Evolutionary conservation across 1,140 invertebrate genomes (phyloP).

Genomic region (Caenorhabditis latens): DNA sequence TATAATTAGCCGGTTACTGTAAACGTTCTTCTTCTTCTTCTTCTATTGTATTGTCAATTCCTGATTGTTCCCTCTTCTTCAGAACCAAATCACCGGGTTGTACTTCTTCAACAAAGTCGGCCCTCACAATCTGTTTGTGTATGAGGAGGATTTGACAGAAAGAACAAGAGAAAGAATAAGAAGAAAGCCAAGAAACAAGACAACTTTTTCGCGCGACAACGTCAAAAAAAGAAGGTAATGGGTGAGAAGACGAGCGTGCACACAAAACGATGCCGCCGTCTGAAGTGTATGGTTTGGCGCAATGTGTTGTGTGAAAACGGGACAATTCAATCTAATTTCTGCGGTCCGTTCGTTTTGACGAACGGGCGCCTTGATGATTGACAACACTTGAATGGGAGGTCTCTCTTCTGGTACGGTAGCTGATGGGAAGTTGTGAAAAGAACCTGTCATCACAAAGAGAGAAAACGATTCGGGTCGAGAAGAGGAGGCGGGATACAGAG

Average conservation of each 20-base stretch:
- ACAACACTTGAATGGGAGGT: slow-evolving; percentile 51
- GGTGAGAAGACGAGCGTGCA: slow-evolving; percentile 47
- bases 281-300: slow-evolving; percentile 52
- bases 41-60: slow-evolving; percentile 17
- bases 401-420: slow-evolving; percentile 42
- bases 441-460: neutral
- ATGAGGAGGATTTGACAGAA: slow-evolving; percentile 35
- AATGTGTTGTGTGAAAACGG: slow-evolving; percentile 42
- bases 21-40: slow-evolving; percentile 2
- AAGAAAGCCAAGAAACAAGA: slow-evolving; percentile 36
- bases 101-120: neutral
- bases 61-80: neutral
- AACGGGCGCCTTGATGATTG: slow-evolving; percentile 23
- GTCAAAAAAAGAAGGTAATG: slow-evolving; percentile 45
- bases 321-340: slow-evolving; percentile 48
- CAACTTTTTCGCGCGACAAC: slow-evolving; percentile 38
- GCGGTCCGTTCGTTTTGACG: slow-evolving; percentile 44
- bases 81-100: slow-evolving; percentile 42
- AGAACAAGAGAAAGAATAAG: neutral
- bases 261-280: slow-evolving; percentile 48
- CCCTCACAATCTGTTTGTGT: slow-evolving; percentile 11
- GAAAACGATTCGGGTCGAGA: slow-evolving; percentile 19
- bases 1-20: slow-evolving; percentile 51
- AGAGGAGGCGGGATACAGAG: neutral
- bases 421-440: slow-evolving; percentile 48